Evolutionary conservation across 2,888 invertebrate genomes (phyloP).

Genomic region (Autographa gamma): DNA sequence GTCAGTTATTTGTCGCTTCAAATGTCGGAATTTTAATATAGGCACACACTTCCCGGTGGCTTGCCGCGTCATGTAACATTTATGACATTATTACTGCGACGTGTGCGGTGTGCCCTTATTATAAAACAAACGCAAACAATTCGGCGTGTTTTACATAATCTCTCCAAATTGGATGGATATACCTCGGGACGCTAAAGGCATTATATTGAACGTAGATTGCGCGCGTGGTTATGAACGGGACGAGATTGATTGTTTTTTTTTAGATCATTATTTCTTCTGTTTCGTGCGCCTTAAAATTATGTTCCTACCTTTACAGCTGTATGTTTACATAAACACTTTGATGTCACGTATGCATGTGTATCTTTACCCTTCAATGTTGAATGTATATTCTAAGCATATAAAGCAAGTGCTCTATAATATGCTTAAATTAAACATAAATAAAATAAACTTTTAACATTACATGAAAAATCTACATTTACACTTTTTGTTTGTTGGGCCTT

Average conservation of each 20-base stretch:
- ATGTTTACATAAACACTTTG: neutral
- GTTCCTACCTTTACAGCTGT: slow-evolving; percentile 7
- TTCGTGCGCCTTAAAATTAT: slow-evolving; percentile 32
- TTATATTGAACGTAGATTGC: slow-evolving; percentile 58
- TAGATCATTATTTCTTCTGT: slow-evolving; percentile 37
- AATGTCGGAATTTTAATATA: slow-evolving; percentile 80
- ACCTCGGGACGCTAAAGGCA: slow-evolving; percentile 53
- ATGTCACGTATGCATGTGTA: neutral
- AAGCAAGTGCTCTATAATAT: too few relatives aligned
- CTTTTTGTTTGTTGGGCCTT: neutral
- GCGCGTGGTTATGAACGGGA: slow-evolving; percentile 50
- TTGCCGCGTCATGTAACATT: slow-evolving; percentile 74
- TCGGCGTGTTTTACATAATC: slow-evolving; percentile 78
- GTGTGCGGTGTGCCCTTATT: slow-evolving; percentile 73
- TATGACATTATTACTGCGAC: slow-evolving; percentile 78
- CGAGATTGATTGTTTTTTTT: slow-evolving; percentile 54
- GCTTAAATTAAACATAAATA: too few relatives aligned
- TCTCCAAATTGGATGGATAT: slow-evolving; percentile 76
- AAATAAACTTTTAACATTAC: too few relatives aligned
- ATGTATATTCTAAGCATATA: too few relatives aligned
- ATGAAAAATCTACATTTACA: too few relatives aligned
- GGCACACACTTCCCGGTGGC: slow-evolving; percentile 69
- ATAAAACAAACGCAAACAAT: slow-evolving; percentile 79
- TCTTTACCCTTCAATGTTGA: too few relatives aligned
- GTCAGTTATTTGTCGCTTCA: slow-evolving; percentile 67